phyloP scores from a whole-genome alignment of 2,797 vertebrate genomes.

The Decapterus maruadsi region DNA sequence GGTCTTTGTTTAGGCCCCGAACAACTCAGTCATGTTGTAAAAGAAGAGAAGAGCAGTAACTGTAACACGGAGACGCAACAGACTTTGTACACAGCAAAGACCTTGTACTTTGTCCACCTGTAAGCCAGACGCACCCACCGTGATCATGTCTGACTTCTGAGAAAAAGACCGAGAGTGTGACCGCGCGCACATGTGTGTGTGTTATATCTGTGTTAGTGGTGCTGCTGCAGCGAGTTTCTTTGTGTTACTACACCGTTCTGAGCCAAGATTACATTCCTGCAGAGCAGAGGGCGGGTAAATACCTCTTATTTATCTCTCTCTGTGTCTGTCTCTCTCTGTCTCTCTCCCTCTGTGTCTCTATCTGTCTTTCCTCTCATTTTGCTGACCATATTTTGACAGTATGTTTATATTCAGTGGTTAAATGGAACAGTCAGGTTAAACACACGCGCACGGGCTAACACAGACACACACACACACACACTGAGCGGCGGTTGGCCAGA shows the following conservation, averaged over 20 bases:
- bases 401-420: slow-evolving; percentile 54
- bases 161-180: slow-evolving; percentile 33
- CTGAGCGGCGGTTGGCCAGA: slow-evolving; percentile 26
- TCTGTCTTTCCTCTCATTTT: slow-evolving; percentile 56
- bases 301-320: slow-evolving; percentile 53
- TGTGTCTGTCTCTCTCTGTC: slow-evolving; percentile 24
- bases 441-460: slow-evolving; percentile 25
- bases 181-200: not conserved
- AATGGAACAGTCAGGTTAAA: slow-evolving; percentile 49
- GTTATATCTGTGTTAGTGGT: slow-evolving; percentile 42
- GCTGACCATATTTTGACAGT: slow-evolving; percentile 56
- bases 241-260: slow-evolving; percentile 52
- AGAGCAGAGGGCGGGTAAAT: slow-evolving; percentile 67
- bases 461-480: slow-evolving; percentile 19
- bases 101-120: slow-evolving; percentile 66
- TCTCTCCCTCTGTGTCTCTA: slow-evolving; percentile 32
- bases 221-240: slow-evolving; percentile 61
- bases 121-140: slow-evolving; percentile 68
- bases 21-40: slow-evolving; percentile 26
- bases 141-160: slow-evolving; percentile 60
- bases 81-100: slow-evolving; percentile 40
- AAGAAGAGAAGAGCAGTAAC: slow-evolving; percentile 34
- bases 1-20: slow-evolving; percentile 49
- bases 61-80: slow-evolving; percentile 1
- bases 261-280: slow-evolving; percentile 75